Conservation (phyloP, 2,113 vertebrate species). For the Phycodurus eques region DNA sequence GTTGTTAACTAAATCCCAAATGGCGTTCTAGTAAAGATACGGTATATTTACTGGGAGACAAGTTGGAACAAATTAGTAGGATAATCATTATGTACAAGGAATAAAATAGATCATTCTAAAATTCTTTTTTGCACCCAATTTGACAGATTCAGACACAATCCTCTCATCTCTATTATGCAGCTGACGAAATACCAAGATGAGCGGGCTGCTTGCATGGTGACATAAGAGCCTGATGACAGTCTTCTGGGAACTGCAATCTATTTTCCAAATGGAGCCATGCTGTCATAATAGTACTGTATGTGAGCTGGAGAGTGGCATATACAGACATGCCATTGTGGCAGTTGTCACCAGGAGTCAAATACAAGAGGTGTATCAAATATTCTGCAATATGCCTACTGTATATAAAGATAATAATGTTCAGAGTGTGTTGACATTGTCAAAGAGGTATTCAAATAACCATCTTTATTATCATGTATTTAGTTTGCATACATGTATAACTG, state of each 20-base stretch:
- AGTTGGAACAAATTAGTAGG: no score
- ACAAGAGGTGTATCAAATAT: neutral
- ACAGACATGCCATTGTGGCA: neutral
- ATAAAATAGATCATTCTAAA: neutral
- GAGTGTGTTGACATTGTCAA: neutral
- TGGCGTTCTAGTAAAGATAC: no score
- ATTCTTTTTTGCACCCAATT: neutral
- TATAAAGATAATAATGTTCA: neutral
- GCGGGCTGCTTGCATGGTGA: neutral
- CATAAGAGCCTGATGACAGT: neutral
- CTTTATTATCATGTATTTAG: neutral
- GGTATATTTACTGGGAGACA: no score
- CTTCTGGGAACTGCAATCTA: neutral
- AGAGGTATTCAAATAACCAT: neutral
- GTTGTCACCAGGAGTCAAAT: neutral
- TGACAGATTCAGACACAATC: neutral
- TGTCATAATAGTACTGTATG: neutral
- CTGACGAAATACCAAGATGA: neutral
- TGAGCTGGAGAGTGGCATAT: neutral
- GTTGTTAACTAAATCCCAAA: no score
- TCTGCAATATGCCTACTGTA: neutral
- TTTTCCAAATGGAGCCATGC: neutral
- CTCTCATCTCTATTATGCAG: neutral
- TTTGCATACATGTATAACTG: neutral
- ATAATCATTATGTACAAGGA: neutral